Percentiles rank a stretch among this genome's conserved stretches.
Conservation (phyloP, 2,888 invertebrate species). For the Hartigia nigra region DNA sequence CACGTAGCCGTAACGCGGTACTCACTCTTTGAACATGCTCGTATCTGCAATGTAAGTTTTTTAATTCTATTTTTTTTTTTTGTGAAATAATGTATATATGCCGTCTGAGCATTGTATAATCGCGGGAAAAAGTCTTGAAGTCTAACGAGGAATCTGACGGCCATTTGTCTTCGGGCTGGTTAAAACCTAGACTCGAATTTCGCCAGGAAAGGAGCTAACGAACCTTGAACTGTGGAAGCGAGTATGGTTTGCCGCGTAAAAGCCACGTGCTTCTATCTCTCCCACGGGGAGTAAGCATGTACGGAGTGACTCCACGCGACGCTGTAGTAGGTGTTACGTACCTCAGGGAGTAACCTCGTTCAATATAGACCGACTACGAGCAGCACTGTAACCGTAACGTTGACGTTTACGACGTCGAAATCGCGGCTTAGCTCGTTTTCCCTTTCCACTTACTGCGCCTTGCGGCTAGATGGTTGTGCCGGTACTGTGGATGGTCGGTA, state of each 20-base stretch:
- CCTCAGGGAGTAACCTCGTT: constrained; percentile 66
- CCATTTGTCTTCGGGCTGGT: not conserved
- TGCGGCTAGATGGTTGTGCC: constrained; percentile 9
- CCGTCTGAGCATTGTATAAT: not conserved
- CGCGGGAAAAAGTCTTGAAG: not conserved
- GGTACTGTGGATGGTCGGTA: constrained; percentile 14
- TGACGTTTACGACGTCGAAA: constrained; percentile 67
- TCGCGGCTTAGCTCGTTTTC: constrained; percentile 65
- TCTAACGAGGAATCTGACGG: not conserved
- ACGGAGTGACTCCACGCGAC: constrained; percentile 21
- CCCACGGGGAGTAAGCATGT: constrained; percentile 28
- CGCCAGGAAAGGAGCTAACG: not conserved
- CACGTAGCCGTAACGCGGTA: not conserved
- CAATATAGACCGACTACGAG: constrained; percentile 65
- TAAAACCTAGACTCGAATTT: not conserved
- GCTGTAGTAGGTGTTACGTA: constrained; percentile 62
- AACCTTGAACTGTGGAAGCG: not conserved
- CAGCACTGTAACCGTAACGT: constrained; percentile 66
- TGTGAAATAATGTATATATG: not conserved
- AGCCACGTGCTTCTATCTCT: constrained; percentile 53
- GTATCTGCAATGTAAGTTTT: too few relatives aligned
- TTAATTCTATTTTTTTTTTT: too few relatives aligned
- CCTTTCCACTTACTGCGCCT: constrained; percentile 33
- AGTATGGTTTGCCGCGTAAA: constrained; percentile 56
- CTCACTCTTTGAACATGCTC: not conserved